These are phyloP conservation scores for Lepidochrysops patricia DNA, from an alignment of 2,888 invertebrate genomes.

Conservation along the genomic window DNA sequence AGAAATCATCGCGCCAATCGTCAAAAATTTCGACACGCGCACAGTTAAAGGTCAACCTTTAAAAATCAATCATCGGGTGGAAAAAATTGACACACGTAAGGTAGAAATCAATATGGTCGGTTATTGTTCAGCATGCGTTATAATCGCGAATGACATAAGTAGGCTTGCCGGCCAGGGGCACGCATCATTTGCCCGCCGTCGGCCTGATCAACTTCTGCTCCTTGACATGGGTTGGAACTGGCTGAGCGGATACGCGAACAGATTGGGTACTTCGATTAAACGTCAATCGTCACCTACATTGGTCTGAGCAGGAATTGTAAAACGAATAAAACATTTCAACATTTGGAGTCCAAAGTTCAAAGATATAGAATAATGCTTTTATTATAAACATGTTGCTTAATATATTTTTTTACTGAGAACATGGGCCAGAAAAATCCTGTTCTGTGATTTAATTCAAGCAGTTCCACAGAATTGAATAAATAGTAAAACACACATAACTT, in stretches of 20 bases:
- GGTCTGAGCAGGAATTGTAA: not conserved
- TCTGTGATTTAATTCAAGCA: no score
- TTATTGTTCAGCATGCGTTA: slow-evolving; percentile 42
- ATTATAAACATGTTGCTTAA: not conserved
- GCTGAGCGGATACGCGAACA: not conserved
- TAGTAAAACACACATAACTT: no score
- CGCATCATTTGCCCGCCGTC: slow-evolving; percentile 67
- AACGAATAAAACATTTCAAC: no score
- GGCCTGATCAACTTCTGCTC: slow-evolving; percentile 47
- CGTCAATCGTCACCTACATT: slow-evolving; percentile 16
- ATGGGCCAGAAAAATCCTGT: no score
- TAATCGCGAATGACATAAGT: slow-evolving; percentile 63
- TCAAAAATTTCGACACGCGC: not conserved
- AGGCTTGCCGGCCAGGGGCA: slow-evolving; percentile 44
- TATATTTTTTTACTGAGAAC: no score
- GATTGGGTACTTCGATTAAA: not conserved
- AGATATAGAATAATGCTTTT: no score
- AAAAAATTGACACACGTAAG: not conserved
- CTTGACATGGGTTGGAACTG: slow-evolving; percentile 44
- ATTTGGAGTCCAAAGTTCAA: no score
- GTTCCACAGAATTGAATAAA: no score
- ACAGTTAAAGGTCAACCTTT: not conserved
- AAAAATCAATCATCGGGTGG: not conserved
- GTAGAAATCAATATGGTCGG: slow-evolving; percentile 30
- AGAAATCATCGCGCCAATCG: not conserved